Evolutionary conservation across 2,113 vertebrate species (phyloP), one percentile per base, ranked within the genome.

Genomic region (Lanius collurio): DNA sequence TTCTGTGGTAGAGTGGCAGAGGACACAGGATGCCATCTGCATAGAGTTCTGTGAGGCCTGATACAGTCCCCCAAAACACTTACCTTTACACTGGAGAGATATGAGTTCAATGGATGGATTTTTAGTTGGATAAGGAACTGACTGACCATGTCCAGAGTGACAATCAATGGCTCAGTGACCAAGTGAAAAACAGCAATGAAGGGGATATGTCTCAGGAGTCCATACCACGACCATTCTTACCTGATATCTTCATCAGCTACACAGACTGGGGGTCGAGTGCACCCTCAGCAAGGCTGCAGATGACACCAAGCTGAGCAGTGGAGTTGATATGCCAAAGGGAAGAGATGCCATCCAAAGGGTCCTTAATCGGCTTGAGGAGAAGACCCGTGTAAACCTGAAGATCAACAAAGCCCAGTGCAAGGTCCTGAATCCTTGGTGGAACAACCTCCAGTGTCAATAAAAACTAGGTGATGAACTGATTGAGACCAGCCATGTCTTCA

Each of bases 311-410:
- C 23, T 57, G 42, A 53, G 24, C 8, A 27, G 13, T 39, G 28
- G 9, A 13, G 24, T 0, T 10, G 5, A 31, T 55, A 42, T 7
- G 5, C 19, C 37, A 14, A 10, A 89, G 22, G 57, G 16, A 89
- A 63, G 6, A 3, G 8, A 13, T 76, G 22, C 0, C 33, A 59
- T 59, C 26, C 22, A 59, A 17, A 55, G 15, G 42, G 6, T 80
- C 42, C 26, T 53, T 41, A 26, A 21, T 1, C 46, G 37, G 7
- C n/a, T 75, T 44, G 37, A 75, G 47, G 14, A 39, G 9, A 44
- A 7, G 17, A 5, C 8, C 13, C 11, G 10, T n/a, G 26, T 1
- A 21, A 44, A 44, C 1, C 0, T 19, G 5, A 33, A 44, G 3
- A n/a, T 15, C 55, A 42, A 10, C 20, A 65, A 39, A 6, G 23